Evolutionary conservation across 2,797 vertebrate genomes (phyloP).

Genomic region (Schizothorax lantsangensis): DNA sequence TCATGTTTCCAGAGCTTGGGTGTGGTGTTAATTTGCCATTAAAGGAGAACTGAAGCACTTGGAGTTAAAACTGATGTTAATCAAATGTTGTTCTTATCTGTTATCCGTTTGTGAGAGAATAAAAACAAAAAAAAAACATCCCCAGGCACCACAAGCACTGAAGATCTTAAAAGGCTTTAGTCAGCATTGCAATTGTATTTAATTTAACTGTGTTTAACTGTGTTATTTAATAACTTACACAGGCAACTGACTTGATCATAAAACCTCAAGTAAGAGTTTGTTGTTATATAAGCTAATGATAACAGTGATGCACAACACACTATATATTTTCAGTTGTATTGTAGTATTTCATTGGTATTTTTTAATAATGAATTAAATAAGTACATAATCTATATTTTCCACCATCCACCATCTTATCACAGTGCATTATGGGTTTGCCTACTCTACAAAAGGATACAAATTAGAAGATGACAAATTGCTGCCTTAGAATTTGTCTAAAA

Average conservation of each 20-base stretch:
- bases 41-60: neutral
- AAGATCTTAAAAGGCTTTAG: neutral
- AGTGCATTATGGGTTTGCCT: neutral
- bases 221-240: neutral
- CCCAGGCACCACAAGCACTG: neutral
- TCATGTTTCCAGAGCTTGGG: slow-evolving; percentile 8
- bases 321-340: too few relatives aligned
- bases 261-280: neutral
- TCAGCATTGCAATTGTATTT: neutral
- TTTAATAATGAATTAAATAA: too few relatives aligned
- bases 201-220: neutral
- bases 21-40: neutral
- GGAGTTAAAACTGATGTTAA: neutral
- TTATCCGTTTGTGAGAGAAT: neutral
- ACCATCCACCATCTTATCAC: neutral
- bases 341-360: too few relatives aligned
- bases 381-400: neutral
- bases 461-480: neutral
- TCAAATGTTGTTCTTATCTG: neutral
- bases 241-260: neutral
- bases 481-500: neutral
- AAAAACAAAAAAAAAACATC: neutral
- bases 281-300: neutral
- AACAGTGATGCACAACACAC: neutral
- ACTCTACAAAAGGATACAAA: neutral